Base-by-base conservation (phyloP, 1,140 invertebrate genomes). In the Penaeus chinensis region DNA sequence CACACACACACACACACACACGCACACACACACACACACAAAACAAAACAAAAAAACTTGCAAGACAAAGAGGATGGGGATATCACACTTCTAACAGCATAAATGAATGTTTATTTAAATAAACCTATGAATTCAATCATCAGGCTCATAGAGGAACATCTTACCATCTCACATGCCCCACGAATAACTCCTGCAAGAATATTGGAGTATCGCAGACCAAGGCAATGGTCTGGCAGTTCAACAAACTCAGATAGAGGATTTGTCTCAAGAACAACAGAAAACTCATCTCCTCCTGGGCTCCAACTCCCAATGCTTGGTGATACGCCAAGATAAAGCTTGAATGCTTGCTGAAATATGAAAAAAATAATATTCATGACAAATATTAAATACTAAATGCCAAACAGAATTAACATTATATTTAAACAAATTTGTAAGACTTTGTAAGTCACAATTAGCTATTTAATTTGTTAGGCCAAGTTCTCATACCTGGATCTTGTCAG, bases 211-310 rank as follows among this genome's bases (percentile, higher is more conserved):
- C 98, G 97, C 0, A 99, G 93, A 91, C 95, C 95, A 65, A 94
- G 93, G 91, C 95, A 96, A 77, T 96, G 93, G 91, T 98, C 98
- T 10, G 99, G 99, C 90, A 99, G 94, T 93, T 99, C 99, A 8
- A 99, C 98, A 94, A 99, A 99, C 92, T 99, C 99, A n/a, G 96
- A 98, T 22, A 99, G 92, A 0, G 99, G 98, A 93, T 99, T 99
- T 61, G 95, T 94, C 89, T 99, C 98, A 92, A 99, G 96, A 1
- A 97, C 95, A 5, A 99, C 93, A 0, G 98, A 99, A 93, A 99
- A 99, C 93, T 99, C 98, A 93, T 99, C 98, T 8, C 96, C 97
- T 13, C 96, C 94, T 78, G 96, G 94, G 91, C 96, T 98, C 98
- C 98, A 99, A 91, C 98, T 98, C 0, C 96, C 96, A 3, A 99